Evolutionary conservation across 92 coral and sea anemone species (phyloP), one percentile per base, ranked within the genome.

Genomic region (Zoanthus gigantus): DNA sequence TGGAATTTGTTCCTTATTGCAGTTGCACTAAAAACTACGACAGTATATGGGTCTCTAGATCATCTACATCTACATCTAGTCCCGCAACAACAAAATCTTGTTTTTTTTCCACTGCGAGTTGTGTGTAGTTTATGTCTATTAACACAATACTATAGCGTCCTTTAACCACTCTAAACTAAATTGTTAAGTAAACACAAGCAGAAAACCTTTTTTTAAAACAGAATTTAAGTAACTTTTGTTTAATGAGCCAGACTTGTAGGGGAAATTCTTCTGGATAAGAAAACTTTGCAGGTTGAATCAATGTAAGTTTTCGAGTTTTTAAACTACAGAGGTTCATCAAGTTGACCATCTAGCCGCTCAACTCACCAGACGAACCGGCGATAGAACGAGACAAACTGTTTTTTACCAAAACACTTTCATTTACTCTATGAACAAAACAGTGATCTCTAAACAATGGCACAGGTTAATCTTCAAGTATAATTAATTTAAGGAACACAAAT

Each of bases 121-220:
- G 14, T 44, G 42, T 61, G 3, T 57, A 37, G 60, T 6, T 17
- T 74, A 13, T 76, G 9, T 28, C 28, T 3, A 7, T 18, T 47
- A 52, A 46, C 14, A 61, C 85, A 23, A 23, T 65, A 67, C n/a
- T 18, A 67, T 6, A 30, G 72, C 29, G n/a, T 30, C 0, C 28
- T 1, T 18, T 47, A 81, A 81, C 66, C 85, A 81, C 60, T 66
- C 29, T 8, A 81, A 16, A 66, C 45, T 65, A 30, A 81, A 81
- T 71, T 44, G 6, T 34, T 30, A 61, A 30, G 18, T n/a, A 54
- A 77, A 54, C 47, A 53, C 28, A 69, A 34, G 8, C 17, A 28
- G 30, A 69, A 30, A 30, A 4, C 31, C 1, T 7, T 7, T 28
- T 28, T n/a, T n/a, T 23, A 13, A 6, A 0, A 7, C 8, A 63